Conservation (phyloP, 2,113 vertebrate species). For the Scomber colias region DNA sequence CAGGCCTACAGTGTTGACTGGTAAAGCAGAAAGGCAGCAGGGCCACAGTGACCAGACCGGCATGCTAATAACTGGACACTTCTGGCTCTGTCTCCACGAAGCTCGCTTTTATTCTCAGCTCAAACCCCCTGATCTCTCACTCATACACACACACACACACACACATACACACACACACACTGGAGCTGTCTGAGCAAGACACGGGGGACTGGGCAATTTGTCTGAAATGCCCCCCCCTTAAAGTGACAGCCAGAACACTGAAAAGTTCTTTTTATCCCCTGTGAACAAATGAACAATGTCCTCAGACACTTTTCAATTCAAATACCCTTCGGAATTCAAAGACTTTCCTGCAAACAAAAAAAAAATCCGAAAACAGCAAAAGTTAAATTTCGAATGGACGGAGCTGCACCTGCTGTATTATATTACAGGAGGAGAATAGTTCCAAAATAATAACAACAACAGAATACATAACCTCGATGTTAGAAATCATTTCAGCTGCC, state of each 20-base stretch:
- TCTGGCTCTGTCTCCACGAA: slow-evolving; percentile 56
- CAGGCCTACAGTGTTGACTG: slow-evolving; percentile 34
- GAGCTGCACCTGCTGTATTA: background rate
- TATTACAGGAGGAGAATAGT: background rate
- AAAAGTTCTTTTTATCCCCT: slow-evolving; percentile 43
- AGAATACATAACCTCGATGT: too few species aligned
- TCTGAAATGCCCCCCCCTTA: slow-evolving; percentile 64
- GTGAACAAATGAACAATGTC: slow-evolving; percentile 40
- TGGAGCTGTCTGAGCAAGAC: slow-evolving; percentile 65
- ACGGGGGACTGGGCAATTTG: slow-evolving; percentile 57
- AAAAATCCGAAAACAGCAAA: background rate
- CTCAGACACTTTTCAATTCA: slow-evolving; percentile 12
- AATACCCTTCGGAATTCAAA: slow-evolving; percentile 16
- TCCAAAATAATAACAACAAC: background rate
- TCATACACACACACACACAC: slow-evolving; percentile 29
- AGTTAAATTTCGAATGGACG: background rate
- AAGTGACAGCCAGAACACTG: slow-evolving; percentile 60
- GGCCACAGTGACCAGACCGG: slow-evolving; percentile 54
- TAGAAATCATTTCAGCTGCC: too few species aligned
- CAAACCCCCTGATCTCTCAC: slow-evolving; percentile 42
- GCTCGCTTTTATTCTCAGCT: slow-evolving; percentile 67
- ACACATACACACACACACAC: slow-evolving; percentile 54
- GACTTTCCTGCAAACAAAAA: background rate
- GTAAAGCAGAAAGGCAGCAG: slow-evolving; percentile 43
- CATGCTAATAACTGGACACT: slow-evolving; percentile 73